phyloP scores from a whole-genome alignment of 2,797 vertebrate genomes.

The Hylomyscus alleni region DNA sequence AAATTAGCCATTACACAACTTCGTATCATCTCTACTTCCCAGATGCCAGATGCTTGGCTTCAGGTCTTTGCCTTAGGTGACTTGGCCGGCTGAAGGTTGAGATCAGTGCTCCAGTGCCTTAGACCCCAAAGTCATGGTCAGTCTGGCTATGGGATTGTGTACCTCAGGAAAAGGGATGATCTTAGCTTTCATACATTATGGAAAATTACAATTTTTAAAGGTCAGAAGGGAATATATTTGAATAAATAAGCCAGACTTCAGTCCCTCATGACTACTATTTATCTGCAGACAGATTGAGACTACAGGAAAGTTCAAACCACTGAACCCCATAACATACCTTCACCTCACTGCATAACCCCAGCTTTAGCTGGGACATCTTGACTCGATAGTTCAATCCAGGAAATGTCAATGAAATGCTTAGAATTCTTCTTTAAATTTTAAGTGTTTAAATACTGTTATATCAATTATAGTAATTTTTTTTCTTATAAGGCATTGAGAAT shows the following conservation, averaged over 20 bases:
- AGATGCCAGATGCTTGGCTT: neutral
- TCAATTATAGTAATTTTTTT: neutral
- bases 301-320: neutral
- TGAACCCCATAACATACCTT: neutral
- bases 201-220: neutral
- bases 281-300: neutral
- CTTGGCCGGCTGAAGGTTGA: neutral
- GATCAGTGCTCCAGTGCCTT: neutral
- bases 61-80: neutral
- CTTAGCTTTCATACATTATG: neutral
- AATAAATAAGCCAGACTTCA: neutral
- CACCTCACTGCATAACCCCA: neutral
- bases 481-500: neutral
- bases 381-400: neutral
- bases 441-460: neutral
- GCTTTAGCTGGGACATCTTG: neutral
- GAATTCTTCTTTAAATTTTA: neutral
- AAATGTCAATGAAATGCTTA: neutral
- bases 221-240: slow-evolving; percentile 1
- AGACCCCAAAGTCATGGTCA: neutral
- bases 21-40: neutral
- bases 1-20: neutral
- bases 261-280: neutral
- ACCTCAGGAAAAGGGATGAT: neutral
- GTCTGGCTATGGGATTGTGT: neutral